A percentile compares a stretch with the other conserved stretches of the same genome.
These are phyloP conservation scores for Glossosoma conforme DNA, from an alignment of 1,140 invertebrate genomes.

Conservation along the genomic window DNA sequence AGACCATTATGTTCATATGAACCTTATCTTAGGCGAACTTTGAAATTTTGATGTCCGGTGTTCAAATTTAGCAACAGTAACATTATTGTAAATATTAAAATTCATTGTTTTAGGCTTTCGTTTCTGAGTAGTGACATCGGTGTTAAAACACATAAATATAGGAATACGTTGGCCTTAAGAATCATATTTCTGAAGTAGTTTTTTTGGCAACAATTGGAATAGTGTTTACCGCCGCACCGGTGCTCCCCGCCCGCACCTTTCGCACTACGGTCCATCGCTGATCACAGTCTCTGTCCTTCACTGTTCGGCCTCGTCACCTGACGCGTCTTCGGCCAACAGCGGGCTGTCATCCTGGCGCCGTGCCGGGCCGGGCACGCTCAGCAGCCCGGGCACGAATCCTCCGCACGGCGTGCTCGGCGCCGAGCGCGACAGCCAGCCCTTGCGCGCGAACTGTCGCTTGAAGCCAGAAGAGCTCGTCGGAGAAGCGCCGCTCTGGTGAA, in stretches of 20 bases:
- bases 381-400: slow-evolving; percentile 49
- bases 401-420: slow-evolving; percentile 71
- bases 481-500: slow-evolving; percentile 22
- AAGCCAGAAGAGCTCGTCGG: slow-evolving; percentile 23
- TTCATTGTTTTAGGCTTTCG: too few relatives aligned
- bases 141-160: too few relatives aligned
- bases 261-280: slow-evolving; percentile 28
- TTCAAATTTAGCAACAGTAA: too few relatives aligned
- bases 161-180: too few relatives aligned
- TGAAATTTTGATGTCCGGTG: too few relatives aligned
- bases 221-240: too few relatives aligned
- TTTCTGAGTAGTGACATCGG: too few relatives aligned
- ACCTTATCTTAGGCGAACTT: too few relatives aligned
- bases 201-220: too few relatives aligned
- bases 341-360: slow-evolving; percentile 54
- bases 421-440: slow-evolving; percentile 63
- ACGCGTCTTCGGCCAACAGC: slow-evolving; percentile 51
- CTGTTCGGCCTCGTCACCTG: slow-evolving; percentile 39
- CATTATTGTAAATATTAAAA: too few relatives aligned
- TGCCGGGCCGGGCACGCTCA: slow-evolving; percentile 47
- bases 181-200: too few relatives aligned
- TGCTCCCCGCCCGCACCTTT: slow-evolving; percentile 16
- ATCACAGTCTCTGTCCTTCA: slow-evolving; percentile 11
- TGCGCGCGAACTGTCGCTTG: slow-evolving; percentile 35
- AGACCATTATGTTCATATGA: too few relatives aligned